Percentiles rank a stretch among this genome's conserved stretches.
These are phyloP conservation scores for Agrochola lota DNA, from an alignment of 2,888 invertebrate species.

Conservation along the genomic window DNA sequence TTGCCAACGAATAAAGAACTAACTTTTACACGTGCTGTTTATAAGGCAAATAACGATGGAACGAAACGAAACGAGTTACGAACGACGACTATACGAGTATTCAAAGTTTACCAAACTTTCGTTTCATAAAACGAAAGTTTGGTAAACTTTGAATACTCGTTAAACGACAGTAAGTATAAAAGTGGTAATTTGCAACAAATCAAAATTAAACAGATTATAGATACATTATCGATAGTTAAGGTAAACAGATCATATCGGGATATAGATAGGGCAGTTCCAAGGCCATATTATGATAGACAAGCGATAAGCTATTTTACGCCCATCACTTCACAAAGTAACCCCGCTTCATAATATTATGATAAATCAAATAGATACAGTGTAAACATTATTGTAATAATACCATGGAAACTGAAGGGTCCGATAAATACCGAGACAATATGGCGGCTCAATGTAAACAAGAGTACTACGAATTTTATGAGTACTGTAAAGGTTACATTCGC, in stretches of 20 bases:
- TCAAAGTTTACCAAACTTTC: too few relatives aligned
- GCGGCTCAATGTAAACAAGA: background rate
- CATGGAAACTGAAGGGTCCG: background rate
- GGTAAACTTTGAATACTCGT: background rate
- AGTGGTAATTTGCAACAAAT: background rate
- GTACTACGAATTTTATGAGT: background rate
- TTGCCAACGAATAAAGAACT: too few relatives aligned
- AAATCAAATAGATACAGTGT: conserved; percentile 16
- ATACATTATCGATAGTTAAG: conserved; percentile 20
- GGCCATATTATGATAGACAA: conserved; percentile 24
- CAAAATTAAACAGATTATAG: background rate
- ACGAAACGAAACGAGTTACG: too few relatives aligned
- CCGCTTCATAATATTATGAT: background rate
- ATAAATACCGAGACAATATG: background rate
- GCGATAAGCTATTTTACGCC: conserved; percentile 40
- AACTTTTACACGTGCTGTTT: too few relatives aligned
- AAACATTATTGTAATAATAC: conserved; percentile 4
- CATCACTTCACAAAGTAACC: background rate
- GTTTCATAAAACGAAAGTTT: background rate
- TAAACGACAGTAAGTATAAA: background rate
- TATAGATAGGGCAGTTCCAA: conserved; percentile 22
- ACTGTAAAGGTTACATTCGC: background rate
- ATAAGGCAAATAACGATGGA: too few relatives aligned
- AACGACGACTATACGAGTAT: too few relatives aligned
- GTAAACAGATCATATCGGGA: conserved; percentile 11